Evolutionary conservation across 2,888 invertebrate genomes (phyloP).

Genomic region (Polyommatus icarus): DNA sequence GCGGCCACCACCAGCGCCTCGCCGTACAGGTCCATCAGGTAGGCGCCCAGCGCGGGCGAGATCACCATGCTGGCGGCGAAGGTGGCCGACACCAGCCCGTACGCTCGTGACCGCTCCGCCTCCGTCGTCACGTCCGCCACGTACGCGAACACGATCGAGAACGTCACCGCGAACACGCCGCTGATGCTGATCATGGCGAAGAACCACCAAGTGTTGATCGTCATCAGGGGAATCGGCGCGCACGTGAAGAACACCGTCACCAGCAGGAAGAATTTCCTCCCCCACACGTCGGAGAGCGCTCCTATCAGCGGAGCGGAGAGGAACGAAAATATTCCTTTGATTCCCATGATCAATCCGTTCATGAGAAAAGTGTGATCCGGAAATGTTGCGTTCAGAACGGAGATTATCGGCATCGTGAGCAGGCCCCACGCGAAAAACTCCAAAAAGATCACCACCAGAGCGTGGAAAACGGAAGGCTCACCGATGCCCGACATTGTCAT

Average conservation of each 20-base stretch:
- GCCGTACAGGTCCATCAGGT: slow-evolving; percentile 91
- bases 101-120: slow-evolving; percentile 95
- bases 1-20: slow-evolving; percentile 94
- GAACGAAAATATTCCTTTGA: slow-evolving; percentile 98
- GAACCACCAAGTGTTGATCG: slow-evolving; percentile 99
- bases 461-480: slow-evolving; percentile 98
- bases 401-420: slow-evolving; percentile 98
- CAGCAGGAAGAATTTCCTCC: slow-evolving; percentile 97
- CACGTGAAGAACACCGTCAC: slow-evolving; percentile 99
- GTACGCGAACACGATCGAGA: slow-evolving; percentile 99
- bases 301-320: slow-evolving; percentile 98
- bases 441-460: slow-evolving; percentile 98
- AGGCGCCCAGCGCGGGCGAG: slow-evolving; percentile 97
- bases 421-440: slow-evolving; percentile 99
- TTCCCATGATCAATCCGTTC: slow-evolving; percentile 99
- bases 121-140: slow-evolving; percentile 99
- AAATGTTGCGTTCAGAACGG: slow-evolving; percentile 97
- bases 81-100: slow-evolving; percentile 98
- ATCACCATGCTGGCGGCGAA: slow-evolving; percentile 99
- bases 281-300: slow-evolving; percentile 98
- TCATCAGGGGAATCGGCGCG: slow-evolving; percentile 99
- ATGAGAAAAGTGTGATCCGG: slow-evolving; percentile 99
- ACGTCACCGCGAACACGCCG: slow-evolving; percentile 99
- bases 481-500: slow-evolving; percentile 94
- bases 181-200: slow-evolving; percentile 99